Evolutionary conservation across 2,113 vertebrate genomes (phyloP), one percentile per base, ranked within the genome.

Genomic region (Ophthalmolycus amberensis): DNA sequence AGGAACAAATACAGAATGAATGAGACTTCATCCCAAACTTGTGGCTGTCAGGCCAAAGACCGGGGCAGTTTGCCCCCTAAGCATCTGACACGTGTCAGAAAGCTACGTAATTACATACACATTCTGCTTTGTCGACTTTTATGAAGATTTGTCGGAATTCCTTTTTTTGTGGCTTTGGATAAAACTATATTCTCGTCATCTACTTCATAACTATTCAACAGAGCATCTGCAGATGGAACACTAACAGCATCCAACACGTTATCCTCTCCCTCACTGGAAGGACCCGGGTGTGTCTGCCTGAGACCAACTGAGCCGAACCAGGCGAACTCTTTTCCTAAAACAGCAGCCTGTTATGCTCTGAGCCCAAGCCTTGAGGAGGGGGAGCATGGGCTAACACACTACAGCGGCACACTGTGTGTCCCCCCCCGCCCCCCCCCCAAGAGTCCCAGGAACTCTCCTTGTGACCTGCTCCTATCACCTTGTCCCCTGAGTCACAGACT

Each of bases 381-480:
- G 60, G 40, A 71, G 34, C 1, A 32, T 12, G 69, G 70, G 75
- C 74, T 65, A 80, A 82, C 64, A 37, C 74, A 62, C 77, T 64
- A 78, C 65, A 82, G 79, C 81, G 44, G 70, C 62, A 80, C 70
- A 59, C 71, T 79, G 75, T 68, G 1, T 8, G 18, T 52, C 25
- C 73, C 40, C 63, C 38, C 10, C 20, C 20, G 52, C 34, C 73
- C 40, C 10, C 20, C 20, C 58, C 34, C 73, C 40, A 38, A 66
- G 32, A 82, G 56, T 81, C 59, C 72, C 58, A 83, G 60, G 25
- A 87, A 78, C 78, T 79, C 79, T 80, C 71, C 29, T 27, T 68
- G 85, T 78, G 79, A 90, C 77, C 68, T 86, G 84, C 75, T 83
- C 68, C 80, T 76, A 84, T 91, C 88, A 89, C 81, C 73, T 84